Evolutionary conservation across 2,113 vertebrate genomes (phyloP).

Genomic region (Pantherophis guttatus): DNA sequence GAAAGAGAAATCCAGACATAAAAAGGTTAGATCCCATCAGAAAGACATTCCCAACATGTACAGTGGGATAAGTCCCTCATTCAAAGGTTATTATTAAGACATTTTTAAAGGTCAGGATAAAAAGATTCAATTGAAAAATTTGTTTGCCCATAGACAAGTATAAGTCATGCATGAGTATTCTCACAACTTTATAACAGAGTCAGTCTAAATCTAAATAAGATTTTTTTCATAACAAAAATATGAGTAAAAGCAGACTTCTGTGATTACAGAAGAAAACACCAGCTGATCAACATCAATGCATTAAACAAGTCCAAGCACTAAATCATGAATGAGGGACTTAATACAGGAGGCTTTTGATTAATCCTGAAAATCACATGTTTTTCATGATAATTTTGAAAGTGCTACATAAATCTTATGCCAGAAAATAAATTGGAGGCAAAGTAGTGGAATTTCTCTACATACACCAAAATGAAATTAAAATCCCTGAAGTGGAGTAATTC

Average conservation of each 20-base stretch:
- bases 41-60: conserved; percentile 56
- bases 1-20: conserved; percentile 62
- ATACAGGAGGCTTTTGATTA: not conserved
- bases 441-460: not conserved
- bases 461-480: not conserved
- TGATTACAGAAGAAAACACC: conserved; percentile 14
- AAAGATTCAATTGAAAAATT: conserved; percentile 48
- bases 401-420: not conserved
- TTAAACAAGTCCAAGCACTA: conserved; percentile 21
- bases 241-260: conserved; percentile 28
- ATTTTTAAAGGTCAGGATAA: conserved; percentile 49
- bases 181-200: conserved; percentile 37
- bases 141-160: conserved; percentile 43
- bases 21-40: conserved; percentile 65
- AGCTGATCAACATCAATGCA: conserved; percentile 8
- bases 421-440: not conserved
- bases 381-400: not conserved
- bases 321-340: not conserved
- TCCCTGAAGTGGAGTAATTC: not conserved
- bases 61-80: conserved; percentile 50
- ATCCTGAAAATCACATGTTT: not conserved
- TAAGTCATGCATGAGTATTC: conserved; percentile 38
- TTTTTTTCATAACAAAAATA: conserved; percentile 5
- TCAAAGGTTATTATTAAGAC: conserved; percentile 41
- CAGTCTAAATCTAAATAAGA: conserved; percentile 19